These are phyloP conservation scores for Callionymus lyra DNA, from an alignment of 2,113 vertebrate genomes.

Conservation along the genomic window DNA sequence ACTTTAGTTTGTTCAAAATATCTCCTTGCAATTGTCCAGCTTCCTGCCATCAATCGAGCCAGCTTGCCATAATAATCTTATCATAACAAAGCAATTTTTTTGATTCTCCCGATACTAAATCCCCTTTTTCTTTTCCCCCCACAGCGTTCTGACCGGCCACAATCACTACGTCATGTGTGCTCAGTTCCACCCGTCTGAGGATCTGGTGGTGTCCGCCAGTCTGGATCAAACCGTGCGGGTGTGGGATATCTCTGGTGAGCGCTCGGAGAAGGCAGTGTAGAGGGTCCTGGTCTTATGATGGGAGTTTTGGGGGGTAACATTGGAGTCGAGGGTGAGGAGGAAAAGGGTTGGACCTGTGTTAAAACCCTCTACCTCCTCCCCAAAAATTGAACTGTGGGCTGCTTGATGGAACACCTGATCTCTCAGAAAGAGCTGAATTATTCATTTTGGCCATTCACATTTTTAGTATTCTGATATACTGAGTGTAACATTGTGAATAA, in stretches of 20 bases:
- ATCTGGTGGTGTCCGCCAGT: slow-evolving; percentile 94
- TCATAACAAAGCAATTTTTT: no score
- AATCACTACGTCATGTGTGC: slow-evolving; percentile 99
- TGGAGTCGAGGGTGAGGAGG: slow-evolving; percentile 12
- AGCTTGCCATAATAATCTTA: no score
- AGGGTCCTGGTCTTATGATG: slow-evolving; percentile 17
- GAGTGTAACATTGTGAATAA: no score
- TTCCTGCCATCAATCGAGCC: no score
- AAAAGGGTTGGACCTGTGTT: slow-evolving; percentile 24
- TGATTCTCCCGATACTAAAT: no score
- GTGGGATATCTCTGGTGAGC: slow-evolving; percentile 98
- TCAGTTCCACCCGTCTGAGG: slow-evolving; percentile 92
- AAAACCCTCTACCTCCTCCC: slow-evolving; percentile 38
- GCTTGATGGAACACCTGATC: slow-evolving; percentile 52
- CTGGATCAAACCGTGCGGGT: slow-evolving; percentile 96
- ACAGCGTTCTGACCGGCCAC: slow-evolving; percentile 89
- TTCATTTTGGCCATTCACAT: neutral
- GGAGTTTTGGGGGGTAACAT: slow-evolving; percentile 12
- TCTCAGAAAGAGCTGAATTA: slow-evolving; percentile 2
- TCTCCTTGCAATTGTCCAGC: no score
- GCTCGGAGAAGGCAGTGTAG: slow-evolving; percentile 27
- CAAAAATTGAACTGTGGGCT: slow-evolving; percentile 53
- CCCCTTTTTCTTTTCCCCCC: slow-evolving; percentile 23
- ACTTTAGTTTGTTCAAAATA: no score
- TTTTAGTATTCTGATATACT: no score